Conservation (phyloP, 2,797 vertebrate genomes). For the Tolypeutes matacus region DNA sequence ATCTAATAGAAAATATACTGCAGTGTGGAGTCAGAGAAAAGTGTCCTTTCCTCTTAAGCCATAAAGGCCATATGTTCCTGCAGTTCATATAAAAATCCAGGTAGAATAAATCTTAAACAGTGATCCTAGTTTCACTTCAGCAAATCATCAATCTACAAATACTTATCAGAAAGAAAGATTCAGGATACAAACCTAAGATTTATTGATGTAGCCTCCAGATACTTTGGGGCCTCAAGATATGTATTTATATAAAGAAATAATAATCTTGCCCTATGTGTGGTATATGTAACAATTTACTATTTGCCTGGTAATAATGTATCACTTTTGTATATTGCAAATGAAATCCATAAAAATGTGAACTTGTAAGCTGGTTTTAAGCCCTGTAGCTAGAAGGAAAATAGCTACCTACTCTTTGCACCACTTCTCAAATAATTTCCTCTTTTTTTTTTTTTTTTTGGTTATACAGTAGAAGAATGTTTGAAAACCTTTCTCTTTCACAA, state of each 20-base stretch:
- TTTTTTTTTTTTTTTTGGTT: not conserved
- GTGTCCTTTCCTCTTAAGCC: not conserved
- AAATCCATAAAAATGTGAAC: constrained; percentile 74
- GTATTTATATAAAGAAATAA: not conserved
- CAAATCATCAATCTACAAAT: constrained; percentile 10
- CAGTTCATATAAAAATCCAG: not conserved
- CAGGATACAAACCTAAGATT: constrained; percentile 21
- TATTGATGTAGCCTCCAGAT: not conserved
- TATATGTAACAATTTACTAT: constrained; percentile 5
- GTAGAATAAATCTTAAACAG: not conserved
- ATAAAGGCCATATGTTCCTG: not conserved
- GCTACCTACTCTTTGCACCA: not conserved
- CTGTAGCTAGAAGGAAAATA: constrained; percentile 53
- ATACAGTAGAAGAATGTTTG: constrained; percentile 27
- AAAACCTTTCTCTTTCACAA: constrained; percentile 73
- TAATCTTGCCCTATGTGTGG: not conserved
- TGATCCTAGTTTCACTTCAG: constrained; percentile 13
- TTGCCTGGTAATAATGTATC: constrained; percentile 64
- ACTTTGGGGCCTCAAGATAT: not conserved
- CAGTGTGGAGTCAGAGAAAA: not conserved
- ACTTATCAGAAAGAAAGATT: constrained; percentile 9
- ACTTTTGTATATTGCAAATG: constrained; percentile 65
- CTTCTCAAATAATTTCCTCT: constrained; percentile 35
- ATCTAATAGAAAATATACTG: not conserved
- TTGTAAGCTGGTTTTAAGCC: constrained; percentile 70